Evolutionary conservation across 2,888 invertebrate species (phyloP), one percentile per base, ranked within the genome.

Genomic region (Melitaea athalia): DNA sequence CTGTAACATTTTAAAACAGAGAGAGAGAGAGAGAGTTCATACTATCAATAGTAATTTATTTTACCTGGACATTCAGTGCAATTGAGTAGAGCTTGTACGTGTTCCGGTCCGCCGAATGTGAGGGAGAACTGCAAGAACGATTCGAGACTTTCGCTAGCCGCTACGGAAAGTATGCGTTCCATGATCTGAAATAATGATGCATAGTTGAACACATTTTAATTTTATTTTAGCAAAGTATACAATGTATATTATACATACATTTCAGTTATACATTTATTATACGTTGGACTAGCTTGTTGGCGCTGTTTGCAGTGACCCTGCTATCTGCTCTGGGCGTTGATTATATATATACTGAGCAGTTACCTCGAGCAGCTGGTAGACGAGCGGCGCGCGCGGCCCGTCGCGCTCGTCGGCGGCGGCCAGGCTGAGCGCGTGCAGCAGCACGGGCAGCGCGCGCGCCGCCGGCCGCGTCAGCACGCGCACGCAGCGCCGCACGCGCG

Each of bases 81-180:
- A 49, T 96, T 95, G 38, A 97, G 94, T 45, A 98, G 89, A 1
- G 97, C 95, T 79, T 96, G 96, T 2, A 99, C 95, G 81, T 98
- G 98, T 81, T 98, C 97, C 0, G 96, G 96, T 10, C 97, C 97
- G 11, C 98, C 98, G 79, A 98, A 97, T 0, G 98, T 97, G 64
- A 95, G 94, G 0, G 98, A 98, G 87, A 99, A 98, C 78, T 95
- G 95, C 70, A 96, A 92, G 89, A 98, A 98, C 4, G 96, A 95
- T 70, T 97, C 96, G 31, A 97, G 91, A 0, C 97, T 95, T 81
- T 98, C 96, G 64, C 96, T 96, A 5, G 98, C 97, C 0, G 99
- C 99, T 78, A 98, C 98, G 0, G 97, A 96, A 7, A 99, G 92
- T 68, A 99, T 96, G 0, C 97, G 97, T 88, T 99, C 99, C 97